Evolutionary conservation across 2,113 vertebrate genomes (phyloP).

Genomic region (Gambusia holbrooki): DNA sequence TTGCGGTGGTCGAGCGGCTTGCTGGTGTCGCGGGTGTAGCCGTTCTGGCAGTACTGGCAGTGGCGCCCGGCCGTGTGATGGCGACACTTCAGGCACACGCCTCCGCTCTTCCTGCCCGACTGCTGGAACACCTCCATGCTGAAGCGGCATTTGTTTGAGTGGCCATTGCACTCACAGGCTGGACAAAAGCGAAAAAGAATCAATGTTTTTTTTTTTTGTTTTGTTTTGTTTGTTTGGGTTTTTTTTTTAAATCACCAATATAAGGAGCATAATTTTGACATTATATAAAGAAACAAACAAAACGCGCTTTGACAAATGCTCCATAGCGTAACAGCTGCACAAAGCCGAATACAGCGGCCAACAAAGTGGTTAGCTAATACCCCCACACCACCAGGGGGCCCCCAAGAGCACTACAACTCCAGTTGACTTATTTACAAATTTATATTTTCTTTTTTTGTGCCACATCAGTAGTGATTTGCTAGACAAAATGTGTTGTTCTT

Average conservation of each 20-base stretch:
- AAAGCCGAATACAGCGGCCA: no score
- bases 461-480: neutral
- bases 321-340: neutral
- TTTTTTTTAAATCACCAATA: neutral
- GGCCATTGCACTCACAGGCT: conserved; percentile 90
- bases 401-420: neutral
- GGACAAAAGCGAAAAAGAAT: neutral
- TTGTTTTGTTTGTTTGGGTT: no score
- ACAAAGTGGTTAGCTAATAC: no score
- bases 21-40: conserved; percentile 85
- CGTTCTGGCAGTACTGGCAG: conserved; percentile 90
- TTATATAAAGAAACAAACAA: no score
- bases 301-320: no score
- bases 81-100: conserved; percentile 88
- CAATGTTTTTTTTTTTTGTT: neutral
- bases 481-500: neutral
- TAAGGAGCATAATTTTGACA: rapidly evolving
- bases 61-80: conserved; percentile 89
- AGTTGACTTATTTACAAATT: neutral
- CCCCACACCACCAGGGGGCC: neutral
- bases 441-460: neutral
- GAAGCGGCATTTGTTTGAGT: conserved; percentile 89
- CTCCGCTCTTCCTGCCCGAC: conserved; percentile 87
- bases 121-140: conserved; percentile 88
- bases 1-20: conserved; percentile 83